These are phyloP conservation scores for Melanerpes aurifrons DNA, from an alignment of 2,113 vertebrate species.

Conservation along the genomic window DNA sequence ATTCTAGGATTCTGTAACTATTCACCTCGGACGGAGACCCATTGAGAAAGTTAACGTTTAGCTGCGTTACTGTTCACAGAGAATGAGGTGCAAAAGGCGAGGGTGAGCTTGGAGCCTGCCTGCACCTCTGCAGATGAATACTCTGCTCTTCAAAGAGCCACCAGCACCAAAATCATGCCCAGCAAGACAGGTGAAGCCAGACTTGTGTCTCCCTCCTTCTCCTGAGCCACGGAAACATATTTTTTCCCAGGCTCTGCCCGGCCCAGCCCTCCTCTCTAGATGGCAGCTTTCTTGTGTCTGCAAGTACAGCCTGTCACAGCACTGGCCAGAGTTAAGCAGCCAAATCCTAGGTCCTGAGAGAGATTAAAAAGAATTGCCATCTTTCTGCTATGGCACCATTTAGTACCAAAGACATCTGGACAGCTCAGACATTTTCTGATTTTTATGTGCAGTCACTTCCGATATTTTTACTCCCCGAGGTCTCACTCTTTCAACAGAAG, in stretches of 20 bases:
- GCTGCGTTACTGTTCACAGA: not conserved
- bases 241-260: not conserved
- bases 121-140: accelerated
- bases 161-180: too few relatives aligned
- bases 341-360: not conserved
- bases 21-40: not conserved
- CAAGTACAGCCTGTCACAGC: not conserved
- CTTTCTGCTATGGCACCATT: accelerated
- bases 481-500: not conserved
- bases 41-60: not conserved
- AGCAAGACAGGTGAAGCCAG: not conserved
- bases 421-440: not conserved
- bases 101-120: not conserved
- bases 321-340: not conserved
- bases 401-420: too few relatives aligned
- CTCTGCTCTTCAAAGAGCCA: accelerated
- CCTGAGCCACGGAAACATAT: not conserved
- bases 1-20: too few relatives aligned
- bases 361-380: not conserved
- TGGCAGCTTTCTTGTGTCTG: not conserved
- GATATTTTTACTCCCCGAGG: not conserved
- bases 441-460: not conserved
- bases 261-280: not conserved
- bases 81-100: not conserved
- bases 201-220: not conserved